Conservation (phyloP, 2,888 invertebrate genomes). For the Tenthredo amoena region DNA sequence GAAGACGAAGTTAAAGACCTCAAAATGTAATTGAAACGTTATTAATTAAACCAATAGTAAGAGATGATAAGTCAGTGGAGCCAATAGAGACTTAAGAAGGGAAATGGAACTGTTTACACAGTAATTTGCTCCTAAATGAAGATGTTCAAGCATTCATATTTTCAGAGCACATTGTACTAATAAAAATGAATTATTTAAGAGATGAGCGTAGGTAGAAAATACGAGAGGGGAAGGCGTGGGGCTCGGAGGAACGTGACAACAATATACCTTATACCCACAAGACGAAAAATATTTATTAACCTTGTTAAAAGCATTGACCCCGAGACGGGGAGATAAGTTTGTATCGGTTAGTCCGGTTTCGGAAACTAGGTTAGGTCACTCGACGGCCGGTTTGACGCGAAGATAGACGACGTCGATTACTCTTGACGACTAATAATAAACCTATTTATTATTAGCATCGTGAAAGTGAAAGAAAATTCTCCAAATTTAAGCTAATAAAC, state of each 20-base stretch:
- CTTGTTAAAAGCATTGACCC: conserved; percentile 53
- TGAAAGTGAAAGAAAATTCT: conserved; percentile 44
- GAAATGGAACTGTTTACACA: conserved; percentile 37
- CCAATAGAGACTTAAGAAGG: background rate
- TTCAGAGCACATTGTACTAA: conserved; percentile 9
- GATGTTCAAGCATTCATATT: conserved; percentile 15
- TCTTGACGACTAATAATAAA: conserved; percentile 40
- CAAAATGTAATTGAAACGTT: conserved; percentile 7
- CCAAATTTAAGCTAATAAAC: conserved; percentile 26
- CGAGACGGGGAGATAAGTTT: conserved; percentile 37
- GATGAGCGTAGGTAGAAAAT: conserved; percentile 34
- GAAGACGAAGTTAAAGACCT: background rate
- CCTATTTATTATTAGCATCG: conserved; percentile 37
- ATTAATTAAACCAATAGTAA: background rate
- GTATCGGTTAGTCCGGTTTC: conserved; percentile 24
- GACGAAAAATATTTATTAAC: conserved; percentile 49
- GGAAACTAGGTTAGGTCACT: conserved; percentile 61
- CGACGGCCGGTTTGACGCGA: conserved; percentile 60
- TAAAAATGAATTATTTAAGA: conserved; percentile 33
- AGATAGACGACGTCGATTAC: conserved; percentile 48
- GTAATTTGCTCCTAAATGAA: conserved; percentile 20
- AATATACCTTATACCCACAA: conserved; percentile 17
- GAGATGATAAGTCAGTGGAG: background rate
- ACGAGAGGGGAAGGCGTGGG: background rate
- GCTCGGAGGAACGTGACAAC: conserved; percentile 41